Evolutionary conservation across 1,140 invertebrate species (phyloP).

Genomic region (Xylocopa sonorina): DNA sequence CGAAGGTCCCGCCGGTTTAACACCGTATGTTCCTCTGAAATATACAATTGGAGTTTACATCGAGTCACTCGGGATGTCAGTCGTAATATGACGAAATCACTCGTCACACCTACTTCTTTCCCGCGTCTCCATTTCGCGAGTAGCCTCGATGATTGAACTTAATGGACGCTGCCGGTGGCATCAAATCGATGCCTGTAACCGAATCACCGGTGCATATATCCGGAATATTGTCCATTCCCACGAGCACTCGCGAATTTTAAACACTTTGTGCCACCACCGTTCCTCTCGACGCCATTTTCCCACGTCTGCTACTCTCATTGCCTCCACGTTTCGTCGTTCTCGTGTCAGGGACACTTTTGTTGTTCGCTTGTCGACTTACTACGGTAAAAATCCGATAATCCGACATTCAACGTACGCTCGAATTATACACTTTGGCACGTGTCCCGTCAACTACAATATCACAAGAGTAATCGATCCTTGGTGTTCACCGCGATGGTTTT

Average conservation of each 20-base stretch:
- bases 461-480: too few relatives aligned
- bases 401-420: too few relatives aligned
- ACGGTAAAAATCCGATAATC: too few relatives aligned
- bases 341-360: too few relatives aligned
- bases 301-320: neutral
- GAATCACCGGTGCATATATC: slow-evolving; percentile 43
- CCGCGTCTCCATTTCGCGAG: slow-evolving; percentile 60
- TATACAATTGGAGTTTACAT: slow-evolving; percentile 34
- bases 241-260: slow-evolving; percentile 33
- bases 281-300: neutral
- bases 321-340: neutral
- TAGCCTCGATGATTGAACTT: slow-evolving; percentile 29
- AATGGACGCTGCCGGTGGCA: slow-evolving; percentile 47
- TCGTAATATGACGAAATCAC: slow-evolving; percentile 35
- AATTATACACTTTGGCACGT: too few relatives aligned
- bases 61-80: neutral
- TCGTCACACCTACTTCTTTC: slow-evolving; percentile 41
- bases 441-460: too few relatives aligned
- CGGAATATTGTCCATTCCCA: slow-evolving; percentile 13
- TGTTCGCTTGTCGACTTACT: too few relatives aligned
- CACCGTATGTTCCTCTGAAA: slow-evolving; percentile 32
- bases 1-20: slow-evolving; percentile 48
- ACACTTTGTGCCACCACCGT: neutral
- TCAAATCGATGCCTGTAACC: slow-evolving; percentile 53
- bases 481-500: too few relatives aligned